phyloP scores from a whole-genome alignment of 2,888 invertebrate species.

The Xestia xanthographa region DNA sequence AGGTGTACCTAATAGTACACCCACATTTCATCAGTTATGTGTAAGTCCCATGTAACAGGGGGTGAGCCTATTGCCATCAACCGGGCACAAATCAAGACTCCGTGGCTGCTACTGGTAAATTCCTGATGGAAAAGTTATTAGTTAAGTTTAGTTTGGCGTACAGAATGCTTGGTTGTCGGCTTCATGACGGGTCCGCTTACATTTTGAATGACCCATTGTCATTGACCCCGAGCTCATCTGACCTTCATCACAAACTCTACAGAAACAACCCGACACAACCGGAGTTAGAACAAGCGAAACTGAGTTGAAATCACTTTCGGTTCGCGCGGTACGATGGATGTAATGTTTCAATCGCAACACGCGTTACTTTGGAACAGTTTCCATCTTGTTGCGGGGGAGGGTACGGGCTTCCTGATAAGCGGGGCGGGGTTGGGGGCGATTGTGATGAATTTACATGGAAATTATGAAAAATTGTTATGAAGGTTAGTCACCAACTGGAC shows the following conservation, averaged over 20 bases:
- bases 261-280: slow-evolving; percentile 14
- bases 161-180: no score
- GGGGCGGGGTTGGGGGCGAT: slow-evolving; percentile 1
- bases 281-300: slow-evolving; percentile 5
- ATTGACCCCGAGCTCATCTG: slow-evolving; percentile 1
- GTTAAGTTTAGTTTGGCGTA: no score
- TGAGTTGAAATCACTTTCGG: slow-evolving; percentile 16
- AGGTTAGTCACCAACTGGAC: no score
- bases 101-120: no score
- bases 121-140: no score
- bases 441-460: background rate
- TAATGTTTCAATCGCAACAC: slow-evolving; percentile 71
- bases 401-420: background rate
- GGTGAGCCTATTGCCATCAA: background rate
- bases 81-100: no score
- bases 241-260: slow-evolving; percentile 6
- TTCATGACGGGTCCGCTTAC: no score
- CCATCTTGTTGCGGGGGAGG: slow-evolving; percentile 37
- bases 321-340: slow-evolving; percentile 34
- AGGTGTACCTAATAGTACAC: background rate
- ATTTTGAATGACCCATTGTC: background rate
- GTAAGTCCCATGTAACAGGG: background rate
- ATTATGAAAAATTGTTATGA: background rate
- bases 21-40: background rate
- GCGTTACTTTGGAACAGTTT: slow-evolving; percentile 62